A percentile compares a stretch with the other conserved stretches of the same genome.
Evolutionary conservation across 2,888 invertebrate species (phyloP).

Genomic region (Cosmia trapezina): DNA sequence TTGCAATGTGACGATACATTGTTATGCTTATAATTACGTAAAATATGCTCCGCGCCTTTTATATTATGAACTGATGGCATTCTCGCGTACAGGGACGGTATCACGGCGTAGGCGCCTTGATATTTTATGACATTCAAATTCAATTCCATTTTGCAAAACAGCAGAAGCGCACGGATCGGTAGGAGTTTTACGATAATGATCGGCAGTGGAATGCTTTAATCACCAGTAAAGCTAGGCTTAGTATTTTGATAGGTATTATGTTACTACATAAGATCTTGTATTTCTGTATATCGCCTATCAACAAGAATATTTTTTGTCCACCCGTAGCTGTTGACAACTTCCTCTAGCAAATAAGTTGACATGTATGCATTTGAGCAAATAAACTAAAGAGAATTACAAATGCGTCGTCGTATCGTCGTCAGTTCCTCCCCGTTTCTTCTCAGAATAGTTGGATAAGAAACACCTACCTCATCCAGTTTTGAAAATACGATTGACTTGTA

Average conservation of each 20-base stretch:
- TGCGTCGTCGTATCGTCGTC: neutral
- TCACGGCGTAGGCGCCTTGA: neutral
- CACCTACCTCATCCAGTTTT: neutral
- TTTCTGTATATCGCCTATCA: neutral
- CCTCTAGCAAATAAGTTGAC: neutral
- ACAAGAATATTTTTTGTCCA: neutral
- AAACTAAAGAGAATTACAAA: constrained; percentile 45
- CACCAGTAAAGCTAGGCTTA: neutral
- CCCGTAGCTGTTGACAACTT: neutral
- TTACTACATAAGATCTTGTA: neutral
- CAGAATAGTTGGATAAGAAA: neutral
- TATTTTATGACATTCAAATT: constrained; percentile 1
- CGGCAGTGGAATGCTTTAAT: neutral
- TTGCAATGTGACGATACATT: constrained; percentile 35
- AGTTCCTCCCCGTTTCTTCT: neutral
- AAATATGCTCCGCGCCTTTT: neutral
- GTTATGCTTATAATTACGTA: neutral
- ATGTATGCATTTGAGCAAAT: constrained; percentile 37
- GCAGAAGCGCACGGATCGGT: neutral
- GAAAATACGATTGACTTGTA: neutral
- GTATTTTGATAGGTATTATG: neutral
- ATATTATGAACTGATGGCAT: neutral
- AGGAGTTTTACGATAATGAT: neutral
- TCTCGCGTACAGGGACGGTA: neutral
- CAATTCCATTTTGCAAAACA: neutral